These are phyloP conservation scores for Accipiter cooperii DNA, from an alignment of 2,113 vertebrate genomes.

Conservation along the genomic window DNA sequence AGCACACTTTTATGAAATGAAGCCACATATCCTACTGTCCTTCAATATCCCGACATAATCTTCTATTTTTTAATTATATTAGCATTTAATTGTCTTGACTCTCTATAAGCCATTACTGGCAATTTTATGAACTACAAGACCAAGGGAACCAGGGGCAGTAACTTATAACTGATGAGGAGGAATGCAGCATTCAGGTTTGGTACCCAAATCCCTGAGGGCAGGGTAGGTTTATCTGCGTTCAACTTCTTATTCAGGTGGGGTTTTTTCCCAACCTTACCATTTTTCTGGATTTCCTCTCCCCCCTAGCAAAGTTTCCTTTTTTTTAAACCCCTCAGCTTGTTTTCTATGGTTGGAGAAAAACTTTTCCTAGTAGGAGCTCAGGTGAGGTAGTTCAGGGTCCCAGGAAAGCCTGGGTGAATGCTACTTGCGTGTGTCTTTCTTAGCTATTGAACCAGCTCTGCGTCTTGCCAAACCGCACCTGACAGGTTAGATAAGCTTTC, in stretches of 20 bases:
- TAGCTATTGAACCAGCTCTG: neutral
- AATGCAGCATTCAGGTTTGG: accelerated
- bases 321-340: neutral
- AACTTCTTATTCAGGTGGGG: neutral
- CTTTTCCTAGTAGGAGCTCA: neutral
- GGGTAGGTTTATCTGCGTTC: neutral
- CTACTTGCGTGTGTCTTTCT: neutral
- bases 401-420: neutral
- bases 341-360: neutral
- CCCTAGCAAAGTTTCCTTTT: neutral
- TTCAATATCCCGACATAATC: neutral
- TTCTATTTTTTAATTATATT: neutral
- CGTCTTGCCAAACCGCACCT: neutral
- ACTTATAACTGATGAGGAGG: neutral
- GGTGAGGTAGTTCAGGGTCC: neutral
- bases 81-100: neutral
- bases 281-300: neutral
- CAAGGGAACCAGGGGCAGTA: neutral
- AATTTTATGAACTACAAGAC: neutral
- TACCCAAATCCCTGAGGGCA: neutral
- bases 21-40: neutral
- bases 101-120: neutral
- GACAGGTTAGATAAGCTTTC: neutral
- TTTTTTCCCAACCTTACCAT: neutral
- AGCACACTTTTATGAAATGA: neutral